Evolutionary conservation across 2,113 vertebrate species (phyloP), one percentile per base, ranked within the genome.

Genomic region (Pandion haliaetus): DNA sequence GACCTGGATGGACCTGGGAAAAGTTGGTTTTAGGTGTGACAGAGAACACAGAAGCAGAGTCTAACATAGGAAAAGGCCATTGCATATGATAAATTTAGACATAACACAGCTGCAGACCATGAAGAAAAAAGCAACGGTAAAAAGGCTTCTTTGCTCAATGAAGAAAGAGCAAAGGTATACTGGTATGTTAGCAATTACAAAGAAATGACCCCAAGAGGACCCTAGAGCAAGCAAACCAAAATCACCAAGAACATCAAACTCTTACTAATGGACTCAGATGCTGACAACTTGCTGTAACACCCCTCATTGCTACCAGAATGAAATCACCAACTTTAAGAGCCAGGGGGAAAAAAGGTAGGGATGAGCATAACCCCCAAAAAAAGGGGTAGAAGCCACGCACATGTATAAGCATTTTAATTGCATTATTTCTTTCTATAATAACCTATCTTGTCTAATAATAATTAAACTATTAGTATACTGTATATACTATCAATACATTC

Each of bases 11-110:
- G 14, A 59, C n/a, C n/a, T 61, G 54, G 11, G 29, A 49, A 59
- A 42, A 57, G 24, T 0, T 55, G 26, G n/a, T 1, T 31, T 59
- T 18, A 23, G 58, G 24, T 32, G 21, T 1, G 14, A 59, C 16
- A 38, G 18, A 32, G 58, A 61, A 65, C 19, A 49, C 19, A 69
- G 16, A n/a, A 82, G 24, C n/a, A 82, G 49, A 42, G 59, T 5
- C 3, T 3, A 20, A 14, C 1, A 8, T 1, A 13, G 4, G 31
- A 23, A 15, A 24, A 86, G 23, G 18, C 7, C 40, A 45, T n/a
- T 11, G 36, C 18, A 2, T 1, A 8, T 10, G 45, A 14, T 31
- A 20, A 55, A 31, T 52, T 44, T 12, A 21, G 52, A 9, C 4
- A 7, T 6, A 34, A 26, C 2, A 31, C 73, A 62, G 52, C 59